A percentile compares a stretch with the other conserved stretches of the same genome.
Evolutionary conservation across 2,797 vertebrate genomes (phyloP).

Genomic region (Syncerus caffer): DNA sequence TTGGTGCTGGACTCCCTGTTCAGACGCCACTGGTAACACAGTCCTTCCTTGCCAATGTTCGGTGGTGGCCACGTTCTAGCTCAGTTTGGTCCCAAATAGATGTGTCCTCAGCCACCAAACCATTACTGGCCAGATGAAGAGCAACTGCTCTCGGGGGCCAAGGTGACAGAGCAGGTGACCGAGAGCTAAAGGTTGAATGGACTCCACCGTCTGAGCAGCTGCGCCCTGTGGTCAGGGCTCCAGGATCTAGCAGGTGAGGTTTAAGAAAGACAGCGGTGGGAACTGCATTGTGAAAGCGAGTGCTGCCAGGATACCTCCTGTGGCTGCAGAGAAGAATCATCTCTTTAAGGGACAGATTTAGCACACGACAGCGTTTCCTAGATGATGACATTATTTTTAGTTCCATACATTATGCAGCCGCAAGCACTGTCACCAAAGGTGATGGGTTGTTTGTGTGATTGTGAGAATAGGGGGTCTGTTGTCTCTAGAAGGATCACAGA

Average conservation of each 20-base stretch:
- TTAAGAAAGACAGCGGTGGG: neutral
- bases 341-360: neutral
- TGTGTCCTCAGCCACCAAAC: neutral
- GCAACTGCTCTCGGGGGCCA: neutral
- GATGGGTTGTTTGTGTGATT: neutral
- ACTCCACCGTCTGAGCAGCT: neutral
- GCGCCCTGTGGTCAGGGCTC: neutral
- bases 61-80: neutral
- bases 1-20: neutral
- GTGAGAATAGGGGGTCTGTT: neutral
- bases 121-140: neutral
- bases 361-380: neutral
- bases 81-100: neutral
- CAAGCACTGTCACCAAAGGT: neutral
- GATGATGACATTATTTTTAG: neutral
- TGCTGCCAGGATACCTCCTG: neutral
- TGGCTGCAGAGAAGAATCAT: neutral
- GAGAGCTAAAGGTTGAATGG: neutral
- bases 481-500: neutral
- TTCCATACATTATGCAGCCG: neutral
- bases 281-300: neutral
- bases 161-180: neutral
- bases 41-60: neutral
- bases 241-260: rapidly evolving
- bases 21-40: neutral